A percentile compares a stretch with the other conserved stretches of the same genome.
Conservation (phyloP, 2,797 vertebrate genomes). For the Chelmon rostratus region DNA sequence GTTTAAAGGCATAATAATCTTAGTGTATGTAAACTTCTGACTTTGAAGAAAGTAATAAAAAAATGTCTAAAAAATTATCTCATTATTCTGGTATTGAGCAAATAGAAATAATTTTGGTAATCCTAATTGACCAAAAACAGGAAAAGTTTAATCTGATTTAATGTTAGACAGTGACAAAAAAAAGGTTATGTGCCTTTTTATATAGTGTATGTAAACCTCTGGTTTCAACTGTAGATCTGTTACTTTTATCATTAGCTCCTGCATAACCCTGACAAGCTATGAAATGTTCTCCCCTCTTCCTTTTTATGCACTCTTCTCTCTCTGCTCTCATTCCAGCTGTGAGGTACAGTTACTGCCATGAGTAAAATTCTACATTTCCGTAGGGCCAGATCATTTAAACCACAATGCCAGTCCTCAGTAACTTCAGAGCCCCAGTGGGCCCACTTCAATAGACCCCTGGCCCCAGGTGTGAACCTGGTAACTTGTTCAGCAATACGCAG, state of each 20-base stretch:
- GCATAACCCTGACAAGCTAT: conserved; percentile 44
- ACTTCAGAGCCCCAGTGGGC: conserved; percentile 80
- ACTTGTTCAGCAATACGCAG: conserved; percentile 71
- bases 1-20: too few species aligned
- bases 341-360: conserved; percentile 81
- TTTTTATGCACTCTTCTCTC: conserved; percentile 33
- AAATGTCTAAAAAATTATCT: too few species aligned
- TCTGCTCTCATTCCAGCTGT: conserved; percentile 62
- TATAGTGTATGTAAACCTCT: too few species aligned
- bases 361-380: conserved; percentile 84
- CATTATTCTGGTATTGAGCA: too few species aligned
- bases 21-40: too few species aligned
- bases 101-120: too few species aligned
- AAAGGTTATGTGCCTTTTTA: too few species aligned
- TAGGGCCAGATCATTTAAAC: conserved; percentile 82
- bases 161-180: too few species aligned
- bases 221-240: too few species aligned
- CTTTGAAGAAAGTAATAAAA: too few species aligned
- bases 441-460: conserved; percentile 68
- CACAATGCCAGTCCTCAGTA: conserved; percentile 80
- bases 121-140: too few species aligned
- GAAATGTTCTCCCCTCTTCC: conserved; percentile 33
- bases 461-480: conserved; percentile 69
- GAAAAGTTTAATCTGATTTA: too few species aligned
- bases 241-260: conserved; percentile 16